Evolutionary conservation across 2,797 vertebrate species (phyloP), one percentile per base, ranked within the genome.

Genomic region (Natrix natrix): DNA sequence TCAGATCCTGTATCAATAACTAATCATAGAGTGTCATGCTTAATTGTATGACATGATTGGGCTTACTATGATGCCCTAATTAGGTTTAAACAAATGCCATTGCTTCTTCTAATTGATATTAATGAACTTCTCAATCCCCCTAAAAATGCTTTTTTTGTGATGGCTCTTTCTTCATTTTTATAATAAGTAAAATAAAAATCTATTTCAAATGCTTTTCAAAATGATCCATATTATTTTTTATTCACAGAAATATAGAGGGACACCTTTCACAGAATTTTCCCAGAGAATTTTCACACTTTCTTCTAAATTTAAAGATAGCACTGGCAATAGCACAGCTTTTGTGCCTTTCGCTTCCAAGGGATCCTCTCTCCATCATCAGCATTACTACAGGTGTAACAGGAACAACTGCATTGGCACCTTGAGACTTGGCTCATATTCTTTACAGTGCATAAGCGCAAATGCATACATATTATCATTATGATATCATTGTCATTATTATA

Each of bases 71-170:
- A 63, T 88, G 61, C 32, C 61, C 26, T 69, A 69, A 88, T 88
- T 88, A 56, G 69, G 32, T 57, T 92, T 69, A 59, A 59, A 32
- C n/a, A 69, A 92, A 88, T 92, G 28, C 20, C 91, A 74, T 37
- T 74, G 61, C 63, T 92, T 88, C 86, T 16, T 28, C 54, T 92
- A 74, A 88, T 74, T 37, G 43, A 48, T 92, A 88, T 92, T 74
- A 88, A 74, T 88, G 55, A 55, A 54, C 14, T 88, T 74, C 54
- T 59, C 54, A 69, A 48, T 61, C 48, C 66, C 83, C 52, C 55
- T 69, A 87, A 87, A 88, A 87, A 92, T 59, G 63, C 17, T 88
- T 74, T 74, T 60, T 63, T 55, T 87, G 57, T 24, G 26, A 63
- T 14, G 28, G 16, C n/a, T 87, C 16, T 20, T 20, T 91, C 83